Evolutionary conservation across 2,797 vertebrate genomes (phyloP).

Genomic region (Gymnocypris eckloni): DNA sequence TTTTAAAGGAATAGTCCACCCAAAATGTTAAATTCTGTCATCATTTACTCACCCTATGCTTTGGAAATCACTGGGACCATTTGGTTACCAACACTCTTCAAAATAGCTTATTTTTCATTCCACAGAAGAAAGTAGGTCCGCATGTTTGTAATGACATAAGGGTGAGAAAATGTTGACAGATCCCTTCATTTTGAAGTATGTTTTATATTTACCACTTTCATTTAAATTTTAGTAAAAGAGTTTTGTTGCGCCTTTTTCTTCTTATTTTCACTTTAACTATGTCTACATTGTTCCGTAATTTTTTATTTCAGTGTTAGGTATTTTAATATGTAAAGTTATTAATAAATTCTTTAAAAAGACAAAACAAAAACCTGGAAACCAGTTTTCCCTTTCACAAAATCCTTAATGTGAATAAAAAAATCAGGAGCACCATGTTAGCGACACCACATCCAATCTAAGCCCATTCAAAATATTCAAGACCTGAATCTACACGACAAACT

Average conservation of each 20-base stretch:
- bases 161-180: not conserved
- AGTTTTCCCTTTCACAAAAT: not conserved
- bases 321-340: too few relatives aligned
- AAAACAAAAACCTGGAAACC: not conserved
- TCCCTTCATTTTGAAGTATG: not conserved
- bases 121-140: not conserved
- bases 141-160: not conserved
- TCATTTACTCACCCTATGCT: too few relatives aligned
- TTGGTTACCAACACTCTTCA: not conserved
- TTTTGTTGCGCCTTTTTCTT: not conserved
- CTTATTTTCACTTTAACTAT: not conserved
- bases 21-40: too few relatives aligned
- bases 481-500: conserved; percentile 1
- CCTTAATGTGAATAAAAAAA: not conserved
- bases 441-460: not conserved
- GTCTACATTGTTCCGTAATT: not conserved
- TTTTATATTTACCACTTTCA: too few relatives aligned
- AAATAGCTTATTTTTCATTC: not conserved
- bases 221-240: not conserved
- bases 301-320: not conserved
- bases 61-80: too few relatives aligned
- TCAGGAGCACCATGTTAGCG: not conserved
- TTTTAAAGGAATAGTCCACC: too few relatives aligned
- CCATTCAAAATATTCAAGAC: conserved; percentile 9
- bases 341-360: not conserved